These are phyloP conservation scores for Psophia crepitans DNA, from an alignment of 2,113 vertebrate species.

Conservation along the genomic window DNA sequence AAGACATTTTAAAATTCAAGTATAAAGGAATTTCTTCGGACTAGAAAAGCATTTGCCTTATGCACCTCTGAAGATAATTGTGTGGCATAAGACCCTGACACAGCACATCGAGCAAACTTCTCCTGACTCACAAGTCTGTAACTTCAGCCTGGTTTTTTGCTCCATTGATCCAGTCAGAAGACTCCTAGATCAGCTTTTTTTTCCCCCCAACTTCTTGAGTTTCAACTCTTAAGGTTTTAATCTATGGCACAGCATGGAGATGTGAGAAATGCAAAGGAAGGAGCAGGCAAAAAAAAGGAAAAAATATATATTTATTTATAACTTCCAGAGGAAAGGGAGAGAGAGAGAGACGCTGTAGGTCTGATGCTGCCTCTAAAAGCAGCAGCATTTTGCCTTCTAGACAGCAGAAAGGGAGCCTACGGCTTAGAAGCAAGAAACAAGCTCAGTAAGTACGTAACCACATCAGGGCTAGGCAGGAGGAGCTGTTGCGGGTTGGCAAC, in stretches of 20 bases:
- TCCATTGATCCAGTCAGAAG: conserved; percentile 35
- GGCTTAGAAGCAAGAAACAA: not conserved
- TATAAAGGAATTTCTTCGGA: not conserved
- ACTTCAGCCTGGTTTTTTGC: conserved; percentile 22
- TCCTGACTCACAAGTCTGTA: not conserved
- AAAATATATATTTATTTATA: not conserved
- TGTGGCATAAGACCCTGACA: not conserved
- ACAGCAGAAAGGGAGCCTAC: not conserved
- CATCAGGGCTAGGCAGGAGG: not conserved
- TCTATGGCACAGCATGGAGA: not conserved
- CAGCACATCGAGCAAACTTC: not conserved
- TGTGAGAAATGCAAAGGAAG: not conserved
- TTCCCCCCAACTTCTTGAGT: not conserved
- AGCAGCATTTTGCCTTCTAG: not conserved
- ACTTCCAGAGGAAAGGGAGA: not conserved
- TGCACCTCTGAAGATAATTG: not conserved
- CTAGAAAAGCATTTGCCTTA: not conserved
- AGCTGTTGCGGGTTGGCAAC: not conserved
- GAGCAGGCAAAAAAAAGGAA: not conserved
- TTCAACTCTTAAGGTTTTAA: not conserved
- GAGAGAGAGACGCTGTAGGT: not conserved
- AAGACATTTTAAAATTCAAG: not conserved
- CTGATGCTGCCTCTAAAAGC: not conserved
- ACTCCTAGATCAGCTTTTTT: conserved; percentile 22
- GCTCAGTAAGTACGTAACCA: not conserved